These are phyloP conservation scores for Sinohyriopsis cumingii DNA, from an alignment of 2,888 invertebrate species.

Conservation along the genomic window DNA sequence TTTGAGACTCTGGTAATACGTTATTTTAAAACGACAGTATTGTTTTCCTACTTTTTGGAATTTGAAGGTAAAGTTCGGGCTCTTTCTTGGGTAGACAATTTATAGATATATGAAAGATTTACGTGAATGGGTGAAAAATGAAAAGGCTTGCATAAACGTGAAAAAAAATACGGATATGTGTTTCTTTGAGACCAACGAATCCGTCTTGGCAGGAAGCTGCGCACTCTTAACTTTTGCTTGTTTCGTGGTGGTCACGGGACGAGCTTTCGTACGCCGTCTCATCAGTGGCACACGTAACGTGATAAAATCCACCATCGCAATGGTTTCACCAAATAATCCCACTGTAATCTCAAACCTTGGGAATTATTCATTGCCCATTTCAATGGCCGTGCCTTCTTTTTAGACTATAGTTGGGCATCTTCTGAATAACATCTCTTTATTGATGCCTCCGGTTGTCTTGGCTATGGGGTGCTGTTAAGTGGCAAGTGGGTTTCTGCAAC, in stretches of 20 bases:
- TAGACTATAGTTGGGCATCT: conserved; percentile 7
- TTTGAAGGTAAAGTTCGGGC: no score
- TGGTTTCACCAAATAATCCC: conserved; percentile 13
- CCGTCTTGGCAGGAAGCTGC: no score
- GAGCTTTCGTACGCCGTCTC: conserved; percentile 16
- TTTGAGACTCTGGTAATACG: no score
- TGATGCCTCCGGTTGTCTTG: conserved; percentile 15
- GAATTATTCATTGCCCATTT: conserved; percentile 20
- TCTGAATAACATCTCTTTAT: conserved; percentile 12
- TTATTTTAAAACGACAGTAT: no score
- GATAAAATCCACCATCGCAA: conserved; percentile 12
- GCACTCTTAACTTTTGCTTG: conserved; percentile 22
- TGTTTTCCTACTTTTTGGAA: no score
- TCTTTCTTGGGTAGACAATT: no score
- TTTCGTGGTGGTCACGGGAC: conserved; percentile 17
- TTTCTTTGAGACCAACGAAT: no score
- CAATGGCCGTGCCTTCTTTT: conserved; percentile 21
- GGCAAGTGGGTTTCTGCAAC: conserved; percentile 10
- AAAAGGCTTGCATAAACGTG: no score
- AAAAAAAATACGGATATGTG: no score
- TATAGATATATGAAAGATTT: no score
- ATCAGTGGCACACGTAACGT: conserved; percentile 21
- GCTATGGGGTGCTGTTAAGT: conserved; percentile 17
- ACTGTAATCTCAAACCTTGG: conserved; percentile 19
- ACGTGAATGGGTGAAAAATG: no score